phyloP scores from a whole-genome alignment of 2,888 invertebrate species.

The Parapristionchus giblindavisi region DNA sequence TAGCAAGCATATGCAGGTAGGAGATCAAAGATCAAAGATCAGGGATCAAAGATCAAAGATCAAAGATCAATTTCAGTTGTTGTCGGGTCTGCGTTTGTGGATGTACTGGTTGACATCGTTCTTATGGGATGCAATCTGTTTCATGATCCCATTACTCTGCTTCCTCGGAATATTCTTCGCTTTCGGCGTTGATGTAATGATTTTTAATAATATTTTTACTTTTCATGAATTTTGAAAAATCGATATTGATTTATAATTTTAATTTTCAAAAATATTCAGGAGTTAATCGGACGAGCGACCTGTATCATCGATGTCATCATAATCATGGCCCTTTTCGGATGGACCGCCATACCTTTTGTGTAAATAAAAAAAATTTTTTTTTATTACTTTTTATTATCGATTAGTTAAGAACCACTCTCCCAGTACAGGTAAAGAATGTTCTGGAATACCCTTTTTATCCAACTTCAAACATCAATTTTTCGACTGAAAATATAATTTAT shows the following conservation, averaged over 20 bases:
- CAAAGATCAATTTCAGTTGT: conserved; percentile 38
- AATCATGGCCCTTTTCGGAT: conserved; percentile 54
- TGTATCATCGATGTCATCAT: conserved; percentile 47
- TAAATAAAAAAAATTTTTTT: not conserved
- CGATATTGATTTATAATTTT: no score
- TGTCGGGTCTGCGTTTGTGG: conserved; percentile 59
- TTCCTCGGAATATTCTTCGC: conserved; percentile 56
- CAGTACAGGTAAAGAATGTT: not conserved
- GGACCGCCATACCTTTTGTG: conserved; percentile 58
- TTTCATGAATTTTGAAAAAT: no score
- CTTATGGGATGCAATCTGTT: conserved; percentile 60
- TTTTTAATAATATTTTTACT: no score
- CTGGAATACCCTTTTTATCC: not conserved
- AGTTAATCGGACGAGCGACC: conserved; percentile 26
- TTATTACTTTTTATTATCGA: not conserved
- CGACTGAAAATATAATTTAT: not conserved
- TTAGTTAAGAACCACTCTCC: not conserved
- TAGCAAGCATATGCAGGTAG: conserved; percentile 63
- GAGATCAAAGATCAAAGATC: no score
- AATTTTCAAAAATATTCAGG: conserved; percentile 9
- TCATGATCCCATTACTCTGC: conserved; percentile 49
- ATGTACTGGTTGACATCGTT: conserved; percentile 62
- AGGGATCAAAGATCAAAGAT: no score
- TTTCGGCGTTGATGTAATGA: conserved; percentile 52
- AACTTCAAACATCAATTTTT: not conserved